These are phyloP conservation scores for Anolis apletophallus DNA, from an alignment of 2,797 vertebrate genomes.

Conservation along the genomic window DNA sequence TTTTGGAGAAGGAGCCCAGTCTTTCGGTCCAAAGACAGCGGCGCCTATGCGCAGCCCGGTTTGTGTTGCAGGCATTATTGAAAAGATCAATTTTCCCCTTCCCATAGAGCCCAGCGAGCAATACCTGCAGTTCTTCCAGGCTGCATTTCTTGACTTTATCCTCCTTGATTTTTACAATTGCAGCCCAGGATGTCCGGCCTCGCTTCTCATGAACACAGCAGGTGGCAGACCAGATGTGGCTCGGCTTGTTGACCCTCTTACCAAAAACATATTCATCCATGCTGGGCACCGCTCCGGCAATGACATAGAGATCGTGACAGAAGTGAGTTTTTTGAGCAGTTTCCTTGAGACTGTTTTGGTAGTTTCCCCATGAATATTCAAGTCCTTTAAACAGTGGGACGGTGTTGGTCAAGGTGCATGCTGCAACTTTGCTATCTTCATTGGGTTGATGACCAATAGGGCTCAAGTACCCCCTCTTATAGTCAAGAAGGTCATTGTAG, in stretches of 20 bases:
- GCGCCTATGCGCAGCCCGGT: too few species aligned
- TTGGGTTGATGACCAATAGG: conserved; percentile 37
- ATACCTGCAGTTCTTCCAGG: conserved; percentile 45
- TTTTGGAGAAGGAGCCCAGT: too few species aligned
- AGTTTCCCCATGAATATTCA: conserved; percentile 43
- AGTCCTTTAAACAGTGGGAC: conserved; percentile 59
- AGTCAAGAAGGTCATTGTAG: conserved; percentile 47
- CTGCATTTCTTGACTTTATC: conserved; percentile 29
- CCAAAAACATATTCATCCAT: conserved; percentile 52
- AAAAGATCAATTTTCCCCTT: conserved; percentile 53
- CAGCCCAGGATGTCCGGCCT: conserved; percentile 40
- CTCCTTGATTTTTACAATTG: conserved; percentile 49
- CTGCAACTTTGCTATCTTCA: conserved; percentile 29
- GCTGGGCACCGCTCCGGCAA: conserved; percentile 56
- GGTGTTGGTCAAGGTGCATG: conserved; percentile 69
- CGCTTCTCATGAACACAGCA: conserved; percentile 49
- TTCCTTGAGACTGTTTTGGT: conserved; percentile 35
- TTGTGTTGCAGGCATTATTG: conserved; percentile 23
- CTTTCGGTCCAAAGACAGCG: too few species aligned
- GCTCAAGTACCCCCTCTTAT: conserved; percentile 63
- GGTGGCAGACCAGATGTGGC: conserved; percentile 59
- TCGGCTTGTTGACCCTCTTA: conserved; percentile 64
- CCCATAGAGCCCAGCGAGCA: not conserved
- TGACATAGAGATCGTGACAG: not conserved
- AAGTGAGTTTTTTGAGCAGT: not conserved